Conservation (phyloP, 2,113 vertebrate genomes). For the Neofelis nebulosa region DNA sequence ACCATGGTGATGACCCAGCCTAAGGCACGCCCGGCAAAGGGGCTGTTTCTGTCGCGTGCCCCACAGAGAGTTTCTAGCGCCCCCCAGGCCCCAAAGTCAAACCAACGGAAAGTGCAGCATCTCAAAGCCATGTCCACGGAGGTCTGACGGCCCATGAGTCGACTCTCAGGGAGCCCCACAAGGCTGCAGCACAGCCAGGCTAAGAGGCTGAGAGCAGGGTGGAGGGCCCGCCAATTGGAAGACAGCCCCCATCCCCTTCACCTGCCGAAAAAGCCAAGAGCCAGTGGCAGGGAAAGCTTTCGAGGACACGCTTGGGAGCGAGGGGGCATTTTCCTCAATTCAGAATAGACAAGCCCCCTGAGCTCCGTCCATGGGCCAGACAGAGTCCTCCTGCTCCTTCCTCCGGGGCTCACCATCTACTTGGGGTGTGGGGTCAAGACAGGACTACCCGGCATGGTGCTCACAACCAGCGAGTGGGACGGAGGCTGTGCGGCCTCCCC, state of each 20-base stretch:
- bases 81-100: background rate
- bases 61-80: background rate
- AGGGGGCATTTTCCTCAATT: background rate
- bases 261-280: background rate
- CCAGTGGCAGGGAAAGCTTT: background rate
- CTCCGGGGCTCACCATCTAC: background rate
- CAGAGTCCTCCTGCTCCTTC: background rate
- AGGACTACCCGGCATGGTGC: background rate
- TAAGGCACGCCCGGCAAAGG: no score
- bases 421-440: background rate
- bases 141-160: accelerated
- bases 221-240: background rate
- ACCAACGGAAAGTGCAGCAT: background rate
- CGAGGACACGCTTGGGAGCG: accelerated
- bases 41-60: background rate
- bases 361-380: background rate
- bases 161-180: background rate
- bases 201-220: no score
- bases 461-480: background rate
- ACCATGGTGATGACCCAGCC: background rate
- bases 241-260: background rate
- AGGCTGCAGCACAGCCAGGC: background rate
- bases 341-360: background rate
- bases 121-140: accelerated
- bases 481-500: accelerated